Evolutionary conservation across 2,888 invertebrate species (phyloP).

Genomic region (Neoaliturus tenellus): DNA sequence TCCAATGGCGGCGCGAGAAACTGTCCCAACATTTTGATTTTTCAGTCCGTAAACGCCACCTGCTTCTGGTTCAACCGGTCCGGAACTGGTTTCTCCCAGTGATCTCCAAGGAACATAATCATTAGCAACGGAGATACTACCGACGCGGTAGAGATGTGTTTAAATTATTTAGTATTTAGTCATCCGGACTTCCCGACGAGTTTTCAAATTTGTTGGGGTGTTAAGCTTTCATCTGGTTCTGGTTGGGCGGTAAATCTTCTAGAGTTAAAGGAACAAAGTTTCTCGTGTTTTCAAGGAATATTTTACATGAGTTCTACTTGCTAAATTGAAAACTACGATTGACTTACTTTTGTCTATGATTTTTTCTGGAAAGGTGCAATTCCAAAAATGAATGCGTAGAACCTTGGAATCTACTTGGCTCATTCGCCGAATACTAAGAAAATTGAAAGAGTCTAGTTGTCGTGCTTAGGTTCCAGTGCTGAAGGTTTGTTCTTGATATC

Average conservation of each 20-base stretch:
- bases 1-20: background rate
- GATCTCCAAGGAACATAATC: background rate
- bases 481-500: too few species aligned
- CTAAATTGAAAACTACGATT: too few species aligned
- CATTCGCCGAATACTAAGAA: too few species aligned
- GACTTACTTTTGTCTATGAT: too few species aligned
- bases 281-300: too few species aligned
- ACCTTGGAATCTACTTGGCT: too few species aligned
- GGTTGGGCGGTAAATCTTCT: background rate
- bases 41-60: constrained; percentile 15
- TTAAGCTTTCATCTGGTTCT: background rate
- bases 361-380: too few species aligned
- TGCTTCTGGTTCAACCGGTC: background rate
- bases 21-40: constrained; percentile 25
- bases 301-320: too few species aligned
- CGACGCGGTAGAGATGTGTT: background rate
- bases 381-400: too few species aligned
- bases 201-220: constrained; percentile 6
- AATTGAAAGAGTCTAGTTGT: too few species aligned
- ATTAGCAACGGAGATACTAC: constrained; percentile 3
- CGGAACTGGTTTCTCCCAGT: background rate
- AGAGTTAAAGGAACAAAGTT: background rate
- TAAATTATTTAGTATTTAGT: constrained; percentile 13
- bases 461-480: too few species aligned
- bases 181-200: background rate